Percentiles rank a stretch among this genome's conserved stretches.
Conservation (phyloP, 1,140 invertebrate genomes). For the Trichoplusia ni region DNA sequence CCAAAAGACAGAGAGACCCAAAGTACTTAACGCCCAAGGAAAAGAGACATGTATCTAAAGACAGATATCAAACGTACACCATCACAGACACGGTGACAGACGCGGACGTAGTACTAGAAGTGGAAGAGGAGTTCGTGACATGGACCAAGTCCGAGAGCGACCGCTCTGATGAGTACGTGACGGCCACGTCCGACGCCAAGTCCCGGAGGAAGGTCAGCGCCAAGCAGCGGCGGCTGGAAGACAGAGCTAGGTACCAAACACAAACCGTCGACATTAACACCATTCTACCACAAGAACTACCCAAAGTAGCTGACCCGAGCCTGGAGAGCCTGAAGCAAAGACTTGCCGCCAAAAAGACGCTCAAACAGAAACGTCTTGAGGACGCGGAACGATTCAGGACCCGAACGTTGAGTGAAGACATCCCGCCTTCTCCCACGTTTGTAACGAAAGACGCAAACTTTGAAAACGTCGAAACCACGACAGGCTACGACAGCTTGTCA, state of each 20-base stretch:
- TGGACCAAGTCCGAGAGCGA: slow-evolving; percentile 77
- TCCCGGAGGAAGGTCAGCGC: slow-evolving; percentile 74
- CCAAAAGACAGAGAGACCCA: slow-evolving; percentile 82
- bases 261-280: slow-evolving; percentile 81
- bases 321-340: slow-evolving; percentile 79
- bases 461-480: slow-evolving; percentile 73
- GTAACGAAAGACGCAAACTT: slow-evolving; percentile 73
- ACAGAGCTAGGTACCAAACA: slow-evolving; percentile 87
- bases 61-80: slow-evolving; percentile 90
- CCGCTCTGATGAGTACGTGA: slow-evolving; percentile 71
- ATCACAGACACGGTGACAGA: slow-evolving; percentile 82
- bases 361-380: slow-evolving; percentile 82
- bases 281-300: slow-evolving; percentile 48
- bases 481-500: slow-evolving; percentile 74
- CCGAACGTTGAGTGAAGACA: slow-evolving; percentile 82
- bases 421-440: slow-evolving; percentile 73
- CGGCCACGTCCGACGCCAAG: slow-evolving; percentile 60
- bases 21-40: slow-evolving; percentile 88
- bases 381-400: slow-evolving; percentile 86
- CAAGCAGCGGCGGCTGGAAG: slow-evolving; percentile 86
- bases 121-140: slow-evolving; percentile 67
- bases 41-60: slow-evolving; percentile 86
- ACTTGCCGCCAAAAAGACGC: slow-evolving; percentile 75
- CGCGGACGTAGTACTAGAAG: slow-evolving; percentile 52
- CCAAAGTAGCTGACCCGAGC: slow-evolving; percentile 52